Evolutionary conservation across 1,140 invertebrate genomes (phyloP), one percentile per base, ranked within the genome.

Genomic region (Venturia canescens): DNA sequence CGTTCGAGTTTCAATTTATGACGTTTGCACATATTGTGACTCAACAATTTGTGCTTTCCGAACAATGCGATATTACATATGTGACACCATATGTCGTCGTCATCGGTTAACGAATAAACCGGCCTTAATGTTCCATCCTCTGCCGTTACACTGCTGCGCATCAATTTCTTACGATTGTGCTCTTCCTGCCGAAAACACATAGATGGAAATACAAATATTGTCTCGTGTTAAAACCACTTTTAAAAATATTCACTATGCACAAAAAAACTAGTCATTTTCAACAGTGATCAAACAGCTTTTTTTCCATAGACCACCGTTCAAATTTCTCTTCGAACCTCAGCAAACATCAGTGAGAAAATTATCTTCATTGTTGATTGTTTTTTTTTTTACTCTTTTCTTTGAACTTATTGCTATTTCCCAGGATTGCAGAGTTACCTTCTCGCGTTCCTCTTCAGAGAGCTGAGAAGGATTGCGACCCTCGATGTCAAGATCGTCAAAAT

Each of bases 401-500:
- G n/a, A n/a, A n/a, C n/a, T n/a, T 38, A 23, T 72, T 72, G 23
- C 0, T 26, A 11, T 44, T 44, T 44, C 11, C 38, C 70, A 38
- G 21, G 3, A 44, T 74, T 27, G 44, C 23, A 16, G 11, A 34
- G 38, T 91, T 91, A 92, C 91, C 91, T 92, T 92, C 87, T 91
- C 91, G 70, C 88, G 86, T 69, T 91, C 90, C 83, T 90, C 90
- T 88, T 91, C 90, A 1, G 91, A 89, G 81, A 90, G 83, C 79
- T 89, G 88, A 79, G 90, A 90, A 79, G 91, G 90, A 87, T 90
- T 91, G 48, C 91, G 88, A 84, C 91, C 91, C 85, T 92, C 91
- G 80, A 92, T 92, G 83, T 92, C 91, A 74, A 92, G 91, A 87
- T 92, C 91, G 44, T 92, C 91, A 80, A 92, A 92, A 84, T 92